Evolutionary conservation across 1,140 invertebrate species (phyloP), one percentile per base, ranked within the genome.

Genomic region (Palaemon carinicauda): DNA sequence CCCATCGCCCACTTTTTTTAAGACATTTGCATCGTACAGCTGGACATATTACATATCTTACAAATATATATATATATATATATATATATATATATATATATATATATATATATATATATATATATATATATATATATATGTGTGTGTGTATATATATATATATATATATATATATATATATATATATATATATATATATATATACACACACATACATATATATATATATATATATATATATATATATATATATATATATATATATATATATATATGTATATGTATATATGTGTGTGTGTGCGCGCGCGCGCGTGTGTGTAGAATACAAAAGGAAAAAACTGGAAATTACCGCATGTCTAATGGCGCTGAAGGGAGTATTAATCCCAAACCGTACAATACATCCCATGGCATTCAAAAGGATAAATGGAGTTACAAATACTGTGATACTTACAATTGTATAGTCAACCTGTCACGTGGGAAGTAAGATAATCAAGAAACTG

Each of bases 61-160:
- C 19, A 10, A 7, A 21, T 31, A 74, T 4, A 27, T 19, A 74
- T 12, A 24, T 33, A 31, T 12, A 29, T 50, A 29, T 74, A 14
- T 74, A 29, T 74, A 14, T 31, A 14, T 1, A 1, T 74, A 29
- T 71, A 5, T 75, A 33, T 75, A 33, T 75, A 21, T 75, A 33
- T 75, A 33, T 75, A 15, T 75, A 15, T 75, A 5, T 75, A 5
- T 50, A 15, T 75, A 41, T 75, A 41, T 75, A 41, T 75, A 41
- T 75, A 41, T 51, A 41, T 75, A 41, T 75, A 41, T 75, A 75
- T 75, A 41, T 75, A 75, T 75, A 75, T 75, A 24, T 69, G 21
- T 69, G 60, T 69, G 12, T 69, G 60, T 69, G 60, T 69, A 21
- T 69, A 21, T 69, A 21, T 69, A 24, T 54, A 19, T 54, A 54